Evolutionary conservation across 2,113 vertebrate genomes (phyloP).

Genomic region (Pterocles gutturalis): DNA sequence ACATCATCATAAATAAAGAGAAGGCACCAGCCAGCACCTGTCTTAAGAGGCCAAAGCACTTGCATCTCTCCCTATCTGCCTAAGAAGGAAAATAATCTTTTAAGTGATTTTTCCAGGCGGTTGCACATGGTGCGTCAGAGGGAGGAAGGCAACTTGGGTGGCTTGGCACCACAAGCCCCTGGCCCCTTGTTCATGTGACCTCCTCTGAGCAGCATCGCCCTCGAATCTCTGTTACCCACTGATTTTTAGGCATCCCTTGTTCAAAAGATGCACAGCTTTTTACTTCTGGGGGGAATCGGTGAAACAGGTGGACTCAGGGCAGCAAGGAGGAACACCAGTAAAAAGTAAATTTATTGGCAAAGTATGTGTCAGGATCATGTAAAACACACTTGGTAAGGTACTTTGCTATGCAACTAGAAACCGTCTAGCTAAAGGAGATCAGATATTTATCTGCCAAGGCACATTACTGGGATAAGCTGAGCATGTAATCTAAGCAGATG

Average conservation of each 20-base stretch:
- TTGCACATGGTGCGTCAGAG: neutral
- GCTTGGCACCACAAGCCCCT: neutral
- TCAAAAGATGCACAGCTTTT: neutral
- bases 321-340: neutral
- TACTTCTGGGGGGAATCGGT: neutral
- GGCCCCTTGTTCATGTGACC: neutral
- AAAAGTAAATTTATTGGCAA: neutral
- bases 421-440: neutral
- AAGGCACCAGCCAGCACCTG: neutral
- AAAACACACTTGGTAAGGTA: neutral
- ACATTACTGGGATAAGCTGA: constrained; percentile 18
- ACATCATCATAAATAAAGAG: neutral
- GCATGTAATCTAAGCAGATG: constrained; percentile 29
- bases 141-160: neutral
- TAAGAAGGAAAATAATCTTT: neutral
- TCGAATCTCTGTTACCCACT: neutral
- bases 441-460: constrained; percentile 17
- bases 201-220: neutral
- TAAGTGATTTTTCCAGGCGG: neutral
- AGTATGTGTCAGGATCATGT: neutral
- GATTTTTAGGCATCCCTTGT: neutral
- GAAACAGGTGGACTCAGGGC: neutral
- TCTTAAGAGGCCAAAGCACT: neutral
- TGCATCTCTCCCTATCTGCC: neutral
- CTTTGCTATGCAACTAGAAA: constrained; percentile 25